Evolutionary conservation across 2,888 invertebrate species (phyloP).

Genomic region (Andrena flavipes): DNA sequence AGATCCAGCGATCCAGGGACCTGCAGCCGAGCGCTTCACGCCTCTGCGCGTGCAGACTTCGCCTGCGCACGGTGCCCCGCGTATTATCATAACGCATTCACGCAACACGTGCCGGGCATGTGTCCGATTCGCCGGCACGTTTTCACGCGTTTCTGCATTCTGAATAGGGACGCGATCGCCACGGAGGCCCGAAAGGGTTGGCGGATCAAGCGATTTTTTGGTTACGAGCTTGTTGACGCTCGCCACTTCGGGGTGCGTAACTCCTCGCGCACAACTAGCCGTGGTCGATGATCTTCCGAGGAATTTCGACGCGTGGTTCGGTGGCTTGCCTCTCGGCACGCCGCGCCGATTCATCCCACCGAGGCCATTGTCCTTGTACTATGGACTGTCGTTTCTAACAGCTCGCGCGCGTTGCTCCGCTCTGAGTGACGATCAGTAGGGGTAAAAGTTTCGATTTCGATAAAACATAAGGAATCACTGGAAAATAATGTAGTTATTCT

Average conservation of each 20-base stretch:
- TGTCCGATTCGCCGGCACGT: constrained; percentile 59
- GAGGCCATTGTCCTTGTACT: neutral
- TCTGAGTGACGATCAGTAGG: no score
- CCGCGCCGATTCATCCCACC: neutral
- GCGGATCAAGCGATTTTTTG: neutral
- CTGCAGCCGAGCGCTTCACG: constrained; percentile 12
- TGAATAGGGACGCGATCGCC: constrained; percentile 18
- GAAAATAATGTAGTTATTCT: no score
- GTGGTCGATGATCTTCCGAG: neutral
- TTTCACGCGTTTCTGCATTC: constrained; percentile 22
- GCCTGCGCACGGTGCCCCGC: constrained; percentile 65
- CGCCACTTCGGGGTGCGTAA: neutral
- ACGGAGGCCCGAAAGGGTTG: constrained; percentile 1
- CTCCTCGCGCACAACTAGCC: neutral
- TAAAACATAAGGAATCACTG: no score
- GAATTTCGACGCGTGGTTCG: constrained; percentile 1
- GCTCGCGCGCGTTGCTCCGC: no score
- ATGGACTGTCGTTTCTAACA: neutral
- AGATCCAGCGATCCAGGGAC: constrained; percentile 29
- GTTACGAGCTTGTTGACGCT: neutral
- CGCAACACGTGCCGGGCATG: constrained; percentile 68
- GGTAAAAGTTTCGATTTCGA: no score
- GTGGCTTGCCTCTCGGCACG: neutral
- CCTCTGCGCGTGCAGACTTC: constrained; percentile 33
- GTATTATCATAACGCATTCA: constrained; percentile 81